Evolutionary conservation across 2,888 invertebrate genomes (phyloP), one percentile per base, ranked within the genome.

Genomic region (Macrosoma leucophasiata): DNA sequence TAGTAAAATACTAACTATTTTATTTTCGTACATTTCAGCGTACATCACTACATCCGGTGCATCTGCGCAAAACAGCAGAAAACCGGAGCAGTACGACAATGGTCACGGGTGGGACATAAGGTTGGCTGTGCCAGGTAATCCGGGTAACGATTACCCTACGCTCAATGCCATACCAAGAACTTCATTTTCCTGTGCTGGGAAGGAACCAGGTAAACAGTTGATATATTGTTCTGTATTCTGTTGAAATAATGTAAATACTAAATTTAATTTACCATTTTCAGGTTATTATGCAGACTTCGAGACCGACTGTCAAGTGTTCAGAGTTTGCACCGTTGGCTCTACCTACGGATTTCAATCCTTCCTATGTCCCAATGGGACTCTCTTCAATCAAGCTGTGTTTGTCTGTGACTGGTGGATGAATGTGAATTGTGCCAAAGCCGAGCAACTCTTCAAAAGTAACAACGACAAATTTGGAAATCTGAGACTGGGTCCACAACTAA

Each of bases 381-480:
- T 89, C 12, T 90, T 90, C 62, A 89, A 89, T 50, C 90, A 90
- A 65, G 87, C 86, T 28, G 79, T 89, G 2, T 78, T 88, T 36
- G 89, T 89, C 2, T 90, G 90, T 48, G 89, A 89, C 51, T 90
- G 90, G 90, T 90, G 90, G 90, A 88, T 85, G 73, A 88, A 88
- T 48, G 89, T 90, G 0, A 82, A 88, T 43, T 90, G 90, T 48
- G 68, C 77, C 18, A 59, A 75, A 14, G 77, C 86, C 2, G 65
- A 70, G 36, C 65, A 74, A 36, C 49, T 63, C 3, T 74, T 77
- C 41, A 79, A 71, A 39, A 62, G 56, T 13, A 74, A 75, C 38
- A 84, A 82, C 23, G 71, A 84, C 21, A 77, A 79, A 41, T 77
- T 79, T 13, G 81, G 62, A 32, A 81, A 76, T 36, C 62, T 86